Evolutionary conservation across 64 coral and sea anemone genomes (phyloP).

Genomic region (Stylophora pistillata): DNA sequence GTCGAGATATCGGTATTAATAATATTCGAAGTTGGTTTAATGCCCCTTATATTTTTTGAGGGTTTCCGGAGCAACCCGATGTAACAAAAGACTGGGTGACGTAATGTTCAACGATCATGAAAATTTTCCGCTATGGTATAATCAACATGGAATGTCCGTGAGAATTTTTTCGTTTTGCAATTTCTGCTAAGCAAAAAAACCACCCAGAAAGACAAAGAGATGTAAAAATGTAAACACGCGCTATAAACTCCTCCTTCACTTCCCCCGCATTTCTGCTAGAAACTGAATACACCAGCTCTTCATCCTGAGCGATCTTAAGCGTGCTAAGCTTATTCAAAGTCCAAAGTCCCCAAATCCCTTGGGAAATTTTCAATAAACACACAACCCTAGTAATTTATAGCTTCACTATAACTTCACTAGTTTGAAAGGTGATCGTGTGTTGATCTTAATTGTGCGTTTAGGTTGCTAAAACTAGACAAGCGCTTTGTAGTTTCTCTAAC

Average conservation of each 20-base stretch:
- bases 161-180: not conserved
- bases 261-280: not conserved
- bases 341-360: not conserved
- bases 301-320: not conserved
- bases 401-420: not conserved
- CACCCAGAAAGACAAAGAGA: not conserved
- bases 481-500: not conserved
- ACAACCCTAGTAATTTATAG: not conserved
- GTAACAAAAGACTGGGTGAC: slow-evolving; percentile 2
- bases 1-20: slow-evolving; percentile 21
- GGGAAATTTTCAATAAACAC: not conserved
- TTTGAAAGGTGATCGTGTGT: not conserved
- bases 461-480: not conserved
- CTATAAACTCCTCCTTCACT: not conserved
- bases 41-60: not conserved
- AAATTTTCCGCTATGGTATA: slow-evolving; percentile 3
- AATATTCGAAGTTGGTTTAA: not conserved
- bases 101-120: slow-evolving; percentile 1
- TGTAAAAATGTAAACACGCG: not conserved
- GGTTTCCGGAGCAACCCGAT: slow-evolving; percentile 39
- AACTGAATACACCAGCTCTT: not conserved
- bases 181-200: not conserved
- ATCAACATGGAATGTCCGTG: not conserved
- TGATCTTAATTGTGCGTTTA: not conserved
- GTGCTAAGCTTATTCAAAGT: not conserved